These are phyloP conservation scores for Petrocephalus zakoni DNA, from an alignment of 2,113 vertebrate species.

Conservation along the genomic window DNA sequence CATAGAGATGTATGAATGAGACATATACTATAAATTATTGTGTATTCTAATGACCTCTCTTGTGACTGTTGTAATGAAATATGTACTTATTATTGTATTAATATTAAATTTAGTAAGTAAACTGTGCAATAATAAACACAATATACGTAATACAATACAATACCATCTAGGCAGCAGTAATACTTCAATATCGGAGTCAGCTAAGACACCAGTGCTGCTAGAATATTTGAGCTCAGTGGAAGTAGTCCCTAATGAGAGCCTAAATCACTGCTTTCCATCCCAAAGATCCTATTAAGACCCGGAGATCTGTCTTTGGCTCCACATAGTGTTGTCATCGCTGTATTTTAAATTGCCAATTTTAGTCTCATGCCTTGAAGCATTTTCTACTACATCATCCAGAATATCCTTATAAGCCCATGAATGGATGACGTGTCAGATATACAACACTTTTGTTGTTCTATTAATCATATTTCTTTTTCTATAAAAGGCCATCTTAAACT, in stretches of 20 bases:
- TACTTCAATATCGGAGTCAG: background rate
- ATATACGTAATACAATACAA: background rate
- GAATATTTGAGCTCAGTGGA: background rate
- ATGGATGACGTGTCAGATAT: background rate
- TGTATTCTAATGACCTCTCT: background rate
- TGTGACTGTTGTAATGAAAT: background rate
- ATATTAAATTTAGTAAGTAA: background rate
- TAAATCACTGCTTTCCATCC: background rate
- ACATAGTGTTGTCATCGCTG: constrained; percentile 1
- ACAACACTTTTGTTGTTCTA: background rate
- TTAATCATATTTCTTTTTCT: background rate
- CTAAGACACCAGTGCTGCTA: background rate
- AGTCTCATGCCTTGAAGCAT: background rate
- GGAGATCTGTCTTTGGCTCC: background rate
- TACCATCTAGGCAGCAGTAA: background rate
- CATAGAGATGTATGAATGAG: background rate
- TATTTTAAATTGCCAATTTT: constrained; percentile 13
- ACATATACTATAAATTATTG: background rate
- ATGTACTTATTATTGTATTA: background rate
- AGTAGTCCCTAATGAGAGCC: background rate
- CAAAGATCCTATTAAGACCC: background rate
- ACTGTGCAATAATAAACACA: background rate
- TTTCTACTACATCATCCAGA: background rate
- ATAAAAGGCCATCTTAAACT: background rate
- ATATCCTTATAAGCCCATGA: background rate